These are phyloP conservation scores for Neodiprion lecontei DNA, from an alignment of 1,140 invertebrate genomes.

Conservation along the genomic window DNA sequence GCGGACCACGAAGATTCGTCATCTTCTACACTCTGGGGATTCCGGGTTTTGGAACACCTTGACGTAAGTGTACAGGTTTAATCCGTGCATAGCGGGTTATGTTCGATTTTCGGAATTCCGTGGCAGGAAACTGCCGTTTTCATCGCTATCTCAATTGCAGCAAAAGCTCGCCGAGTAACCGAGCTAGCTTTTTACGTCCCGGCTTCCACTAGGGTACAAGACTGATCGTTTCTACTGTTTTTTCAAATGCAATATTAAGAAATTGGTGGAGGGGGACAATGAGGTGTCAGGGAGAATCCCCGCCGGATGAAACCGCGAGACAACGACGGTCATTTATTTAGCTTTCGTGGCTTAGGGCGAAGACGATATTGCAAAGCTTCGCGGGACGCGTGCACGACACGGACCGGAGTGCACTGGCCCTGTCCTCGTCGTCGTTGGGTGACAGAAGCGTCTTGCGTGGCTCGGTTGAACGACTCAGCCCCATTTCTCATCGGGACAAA, in stretches of 20 bases:
- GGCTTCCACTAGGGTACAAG: too few relatives aligned
- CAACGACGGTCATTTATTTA: conserved; percentile 1
- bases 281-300: not conserved
- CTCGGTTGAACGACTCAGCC: not conserved
- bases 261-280: not conserved
- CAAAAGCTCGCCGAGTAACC: too few relatives aligned
- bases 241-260: conserved; percentile 4
- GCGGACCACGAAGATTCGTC: too few relatives aligned
- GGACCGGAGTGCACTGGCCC: not conserved
- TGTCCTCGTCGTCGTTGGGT: not conserved
- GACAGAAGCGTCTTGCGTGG: not conserved
- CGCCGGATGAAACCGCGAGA: not conserved
- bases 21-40: too few relatives aligned
- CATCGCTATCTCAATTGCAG: too few relatives aligned
- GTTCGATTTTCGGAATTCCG: too few relatives aligned
- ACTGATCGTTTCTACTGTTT: not conserved
- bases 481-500: conserved; percentile 15
- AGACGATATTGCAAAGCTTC: not conserved
- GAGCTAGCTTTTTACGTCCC: too few relatives aligned
- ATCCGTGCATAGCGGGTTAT: too few relatives aligned
- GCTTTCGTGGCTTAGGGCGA: conserved; percentile 1
- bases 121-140: too few relatives aligned
- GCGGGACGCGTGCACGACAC: too few relatives aligned
- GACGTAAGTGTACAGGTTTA: too few relatives aligned
- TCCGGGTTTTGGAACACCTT: too few relatives aligned